A percentile compares a stretch with the other conserved stretches of the same genome.
Conservation (phyloP, 2,797 vertebrate genomes). For the Sorex maritimensis region DNA sequence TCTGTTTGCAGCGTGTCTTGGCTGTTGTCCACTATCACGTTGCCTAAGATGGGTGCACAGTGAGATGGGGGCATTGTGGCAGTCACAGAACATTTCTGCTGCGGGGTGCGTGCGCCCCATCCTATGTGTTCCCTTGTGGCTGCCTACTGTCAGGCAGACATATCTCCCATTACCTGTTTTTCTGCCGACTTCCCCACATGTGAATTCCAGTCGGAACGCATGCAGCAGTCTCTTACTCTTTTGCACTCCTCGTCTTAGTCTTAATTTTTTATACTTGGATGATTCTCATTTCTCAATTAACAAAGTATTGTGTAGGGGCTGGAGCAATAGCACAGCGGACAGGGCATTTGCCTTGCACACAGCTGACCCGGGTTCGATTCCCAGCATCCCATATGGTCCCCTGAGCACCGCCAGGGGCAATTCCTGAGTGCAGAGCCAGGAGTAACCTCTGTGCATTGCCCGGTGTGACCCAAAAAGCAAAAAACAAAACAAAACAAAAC, state of each 20-base stretch:
- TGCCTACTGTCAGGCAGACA: background rate
- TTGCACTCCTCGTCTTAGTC: background rate
- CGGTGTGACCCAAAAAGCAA: too few relatives aligned
- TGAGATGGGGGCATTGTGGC: background rate
- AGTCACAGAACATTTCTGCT: background rate
- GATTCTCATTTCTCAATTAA: conserved; percentile 48
- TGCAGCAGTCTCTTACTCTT: background rate
- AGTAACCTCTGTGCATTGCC: too few relatives aligned
- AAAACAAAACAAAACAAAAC: too few relatives aligned
- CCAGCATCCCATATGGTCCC: too few relatives aligned
- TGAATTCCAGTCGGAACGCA: conserved; percentile 2
- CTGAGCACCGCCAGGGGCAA: too few relatives aligned
- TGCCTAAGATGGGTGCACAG: background rate
- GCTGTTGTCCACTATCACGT: background rate
- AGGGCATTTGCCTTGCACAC: too few relatives aligned
- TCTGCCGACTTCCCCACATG: background rate
- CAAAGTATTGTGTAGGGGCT: background rate
- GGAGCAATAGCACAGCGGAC: too few relatives aligned
- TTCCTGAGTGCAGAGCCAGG: too few relatives aligned
- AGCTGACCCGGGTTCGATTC: too few relatives aligned
- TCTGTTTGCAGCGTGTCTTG: background rate
- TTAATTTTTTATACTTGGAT: conserved; percentile 17
- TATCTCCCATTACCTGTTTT: background rate
- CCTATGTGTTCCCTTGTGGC: background rate
- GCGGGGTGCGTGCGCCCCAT: background rate